Base-by-base conservation (phyloP, 2,797 vertebrate species). In the Mallotus villosus region DNA sequence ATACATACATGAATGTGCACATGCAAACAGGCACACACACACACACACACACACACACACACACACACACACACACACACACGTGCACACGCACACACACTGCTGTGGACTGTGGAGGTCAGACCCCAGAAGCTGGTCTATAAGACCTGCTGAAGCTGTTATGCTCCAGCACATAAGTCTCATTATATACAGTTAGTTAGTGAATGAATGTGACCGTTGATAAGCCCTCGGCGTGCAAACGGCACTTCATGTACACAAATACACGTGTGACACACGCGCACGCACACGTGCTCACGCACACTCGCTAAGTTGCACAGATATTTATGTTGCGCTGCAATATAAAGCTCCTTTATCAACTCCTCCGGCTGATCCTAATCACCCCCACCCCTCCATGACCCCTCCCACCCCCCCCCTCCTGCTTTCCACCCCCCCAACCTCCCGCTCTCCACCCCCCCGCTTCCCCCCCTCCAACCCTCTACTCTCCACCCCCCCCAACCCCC, bases 321-420 rank as follows among this genome's bases (percentile, higher is more conserved):
- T 76, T 78, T 79, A 88, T 84, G 85, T 90, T 73, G 72, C 68
- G 72, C 89, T 87, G 78, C 82, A 87, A 87, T 92, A 91, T 92
- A 91, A 91, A 89, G 88, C 86, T 80, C 80, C 89, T 93, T 92
- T 91, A 92, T 93, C 90, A 89, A 84, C 77, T 80, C 68, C 76
- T 79, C 80, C 74, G 82, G 78, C 87, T 86, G 83, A 75, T 86
- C 78, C 60, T 24, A 75, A 80, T 71, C 78, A 72, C 81, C 78
- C 84, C 89, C 5, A 17, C 51, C 51, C 51, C 51, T 55, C 4
- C 78, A 76, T 82, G 80, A 84, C 89, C 88, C 89, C 78, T 76
- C 81, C 81, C 84, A 89, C 91, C 83, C 72, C 90, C 90, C 91
- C 3, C 58, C n/a, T 22, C 9, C 58, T 0, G 2, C 37, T 11